A percentile compares a stretch with the other conserved stretches of the same genome.
Evolutionary conservation across 2,888 invertebrate genomes (phyloP).

Genomic region (Temnothorax unifasciatus): DNA sequence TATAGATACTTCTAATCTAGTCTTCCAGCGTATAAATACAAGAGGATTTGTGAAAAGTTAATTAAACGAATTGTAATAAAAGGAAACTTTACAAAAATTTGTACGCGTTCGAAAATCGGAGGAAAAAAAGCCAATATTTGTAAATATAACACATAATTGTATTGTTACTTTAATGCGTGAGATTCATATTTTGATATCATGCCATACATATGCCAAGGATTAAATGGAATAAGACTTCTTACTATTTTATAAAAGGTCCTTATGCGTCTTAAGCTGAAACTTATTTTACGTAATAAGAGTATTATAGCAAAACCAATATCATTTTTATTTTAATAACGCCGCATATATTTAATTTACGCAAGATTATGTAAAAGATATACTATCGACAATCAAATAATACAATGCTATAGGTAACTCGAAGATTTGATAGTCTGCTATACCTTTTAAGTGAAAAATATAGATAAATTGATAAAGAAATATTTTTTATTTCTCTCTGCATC

Average conservation of each 20-base stretch:
- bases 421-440: conserved; percentile 14
- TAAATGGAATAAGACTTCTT: conserved; percentile 52
- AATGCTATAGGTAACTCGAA: conserved; percentile 17
- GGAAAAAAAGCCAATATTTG: conserved; percentile 53
- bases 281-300: conserved; percentile 34
- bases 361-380: conserved; percentile 23
- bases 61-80: conserved; percentile 24
- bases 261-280: conserved; percentile 13
- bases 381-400: conserved; percentile 25
- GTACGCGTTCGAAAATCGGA: conserved; percentile 60
- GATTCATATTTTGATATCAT: conserved; percentile 62
- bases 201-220: conserved; percentile 65
- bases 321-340: conserved; percentile 7
- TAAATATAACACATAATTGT: conserved; percentile 68
- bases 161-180: conserved; percentile 51
- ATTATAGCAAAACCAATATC: conserved; percentile 26
- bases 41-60: conserved; percentile 49
- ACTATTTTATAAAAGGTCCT: conserved; percentile 51
- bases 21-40: conserved; percentile 80
- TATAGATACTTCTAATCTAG: conserved; percentile 81
- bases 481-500: not conserved
- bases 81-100: conserved; percentile 48
- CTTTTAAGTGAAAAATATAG: conserved; percentile 36
- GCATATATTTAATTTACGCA: conserved; percentile 41
- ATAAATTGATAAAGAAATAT: conserved; percentile 19